Base-by-base conservation (phyloP, 2,888 invertebrate species). In the Unio delphinus region DNA sequence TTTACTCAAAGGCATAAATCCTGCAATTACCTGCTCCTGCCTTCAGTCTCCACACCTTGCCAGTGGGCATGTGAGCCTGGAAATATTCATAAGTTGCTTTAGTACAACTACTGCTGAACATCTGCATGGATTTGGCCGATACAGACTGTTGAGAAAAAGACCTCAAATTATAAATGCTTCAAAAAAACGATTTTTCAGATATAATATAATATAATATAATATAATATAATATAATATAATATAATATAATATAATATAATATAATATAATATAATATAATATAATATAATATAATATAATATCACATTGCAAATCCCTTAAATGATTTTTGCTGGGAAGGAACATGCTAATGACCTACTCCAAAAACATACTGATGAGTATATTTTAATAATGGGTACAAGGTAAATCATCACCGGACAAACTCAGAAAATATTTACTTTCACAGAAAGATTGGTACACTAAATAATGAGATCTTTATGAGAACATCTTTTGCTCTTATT, bases 11-110 rank as follows among this genome's bases (percentile, higher is more conserved):
- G 45, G 15, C 15, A 45, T 45, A 45, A 45, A 45, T 45, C 45
- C 15, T 45, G 45, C 55, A 71, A 62, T n/a, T 74, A 86, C 86
- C 86, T 76, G 80, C 76, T 55, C 78, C 75, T 64, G 76, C 72
- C 69, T 88, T 88, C 69, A 78, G 83, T 65, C 78, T 85, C 89
- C 89, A 89, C 15, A 75, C 69, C 74, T 87, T 87, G 8, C 85
- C 87, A 17, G 75, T 73, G 7, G 88, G 87, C 85, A 89, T 84
- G 34, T 82, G 81, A 15, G 83, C 82, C 68, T 84, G 80, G 68
- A 89, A 88, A 71, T 85, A 87, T 55, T 84, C 83, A 18, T 59
- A 63, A 1, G 87, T 80, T 54, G 79, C 72, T 23, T 71, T 75
- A 23, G 68, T 70, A 70, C 82, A 86, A 60, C 83, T 82, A 58